Percentiles rank a stretch among this genome's conserved stretches.
phyloP scores from a whole-genome alignment of 2,888 invertebrate species.

The Antheraea assamensis region DNA sequence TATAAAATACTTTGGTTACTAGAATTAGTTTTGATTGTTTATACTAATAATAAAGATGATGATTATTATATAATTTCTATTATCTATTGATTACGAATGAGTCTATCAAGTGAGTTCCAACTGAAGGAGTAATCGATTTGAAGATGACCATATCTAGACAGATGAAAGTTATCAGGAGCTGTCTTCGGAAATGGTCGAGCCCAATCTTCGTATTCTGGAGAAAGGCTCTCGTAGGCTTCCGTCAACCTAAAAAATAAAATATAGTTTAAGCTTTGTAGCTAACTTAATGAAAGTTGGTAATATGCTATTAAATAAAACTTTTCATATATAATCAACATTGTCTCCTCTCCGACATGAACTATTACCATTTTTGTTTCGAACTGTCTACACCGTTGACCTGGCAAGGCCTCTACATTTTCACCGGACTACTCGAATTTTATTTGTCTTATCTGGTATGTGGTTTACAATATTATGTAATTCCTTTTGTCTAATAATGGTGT shows the following conservation, averaged over 20 bases:
- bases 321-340: too few species aligned
- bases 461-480: too few species aligned
- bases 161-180: conserved; percentile 85
- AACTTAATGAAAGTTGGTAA: background rate
- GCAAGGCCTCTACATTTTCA: too few species aligned
- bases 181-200: conserved; percentile 88
- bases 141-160: conserved; percentile 89
- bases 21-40: conserved; percentile 9
- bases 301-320: background rate
- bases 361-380: too few species aligned
- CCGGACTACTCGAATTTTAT: too few species aligned
- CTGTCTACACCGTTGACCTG: too few species aligned
- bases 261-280: background rate
- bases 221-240: conserved; percentile 73
- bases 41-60: background rate
- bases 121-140: conserved; percentile 92
- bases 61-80: background rate
- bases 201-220: conserved; percentile 81
- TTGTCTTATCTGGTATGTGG: too few species aligned
- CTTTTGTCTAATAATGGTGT: too few species aligned
- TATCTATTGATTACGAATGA: conserved; percentile 82
- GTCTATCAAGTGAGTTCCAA: conserved; percentile 90
- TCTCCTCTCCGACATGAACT: too few species aligned
- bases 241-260: conserved; percentile 52
- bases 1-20: conserved; percentile 21